Base-by-base conservation (phyloP, 2,888 invertebrate species). In the Agrochola macilenta region DNA sequence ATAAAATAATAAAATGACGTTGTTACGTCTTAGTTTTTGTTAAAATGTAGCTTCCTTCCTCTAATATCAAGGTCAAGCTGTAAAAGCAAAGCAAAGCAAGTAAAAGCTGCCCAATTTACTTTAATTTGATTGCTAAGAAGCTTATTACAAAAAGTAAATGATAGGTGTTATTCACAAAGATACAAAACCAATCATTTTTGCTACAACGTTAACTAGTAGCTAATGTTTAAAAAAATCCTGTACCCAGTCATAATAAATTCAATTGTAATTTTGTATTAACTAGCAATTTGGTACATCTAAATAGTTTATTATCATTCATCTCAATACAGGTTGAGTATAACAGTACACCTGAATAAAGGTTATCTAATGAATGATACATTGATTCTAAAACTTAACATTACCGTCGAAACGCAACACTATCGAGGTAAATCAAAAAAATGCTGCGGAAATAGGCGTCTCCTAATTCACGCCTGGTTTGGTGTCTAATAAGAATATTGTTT, bases 151-250 rank as follows among this genome's bases (percentile, higher is more conserved):
- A 54, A 35, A 65, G 35, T 39, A n/a, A n/a, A 80, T 80, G 9
- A 52, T 71, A 66, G 72, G 60, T 83, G n/a, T 69, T 69, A 35
- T 54, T 65, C n/a, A 46, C 43, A 72, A 61, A 14, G 1, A 30
- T 30, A 52, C 30, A 52, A 58, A 80, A 58, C 8, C 11, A 3
- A 39, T 14, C 3, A 8, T 46, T 52, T 60, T 74, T 39, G 39
- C 14, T 35, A 14, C 20, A 76, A 76, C 12, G 1, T 43, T 69
- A 83, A 66, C 49, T 57, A 39, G 14, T 54, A 11, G 14, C 17
- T 77, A 17, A 35, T 39, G 20, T 23, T 2, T 30, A 68, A 30
- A 46, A n/a, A 39, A 11, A 23, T 72, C 49, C 76, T 69, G 52
- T 52, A 14, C 3, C 5, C 5, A 2, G 46, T 49, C 30, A 14